A percentile compares a stretch with the other conserved stretches of the same genome.
Conservation (phyloP, 2,113 vertebrate genomes). For the Sakesphorus luctuosus region DNA sequence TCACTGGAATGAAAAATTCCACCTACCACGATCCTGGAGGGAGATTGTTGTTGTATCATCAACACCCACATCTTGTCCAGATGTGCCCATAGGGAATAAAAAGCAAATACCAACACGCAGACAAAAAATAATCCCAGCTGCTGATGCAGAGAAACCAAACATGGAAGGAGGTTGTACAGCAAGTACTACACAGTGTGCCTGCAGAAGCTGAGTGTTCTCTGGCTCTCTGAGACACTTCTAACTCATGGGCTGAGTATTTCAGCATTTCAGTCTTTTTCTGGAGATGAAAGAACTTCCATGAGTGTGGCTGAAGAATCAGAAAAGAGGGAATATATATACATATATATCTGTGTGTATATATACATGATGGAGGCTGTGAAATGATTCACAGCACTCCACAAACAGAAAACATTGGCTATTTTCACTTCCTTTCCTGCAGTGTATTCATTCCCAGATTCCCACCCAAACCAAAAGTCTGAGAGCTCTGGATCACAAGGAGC, state of each 20-base stretch:
- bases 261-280: not conserved
- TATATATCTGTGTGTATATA: fast-evolving
- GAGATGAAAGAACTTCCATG: not conserved
- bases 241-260: not conserved
- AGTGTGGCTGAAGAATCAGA: not conserved
- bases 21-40: not conserved
- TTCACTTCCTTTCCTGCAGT: not conserved
- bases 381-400: constrained; percentile 5
- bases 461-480: not conserved
- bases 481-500: not conserved
- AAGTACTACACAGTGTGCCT: not conserved
- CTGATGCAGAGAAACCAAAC: not conserved
- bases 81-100: not conserved
- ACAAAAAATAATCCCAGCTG: not conserved
- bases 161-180: not conserved
- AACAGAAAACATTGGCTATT: not conserved
- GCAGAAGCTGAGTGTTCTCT: not conserved
- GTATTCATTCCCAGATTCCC: not conserved
- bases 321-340: not conserved
- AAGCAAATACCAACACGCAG: not conserved
- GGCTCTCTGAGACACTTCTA: not conserved
- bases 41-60: not conserved
- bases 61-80: not conserved
- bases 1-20: not conserved
- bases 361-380: not conserved